Evolutionary conservation across 2,888 invertebrate species (phyloP).

Genomic region (Lasioglossum morio): DNA sequence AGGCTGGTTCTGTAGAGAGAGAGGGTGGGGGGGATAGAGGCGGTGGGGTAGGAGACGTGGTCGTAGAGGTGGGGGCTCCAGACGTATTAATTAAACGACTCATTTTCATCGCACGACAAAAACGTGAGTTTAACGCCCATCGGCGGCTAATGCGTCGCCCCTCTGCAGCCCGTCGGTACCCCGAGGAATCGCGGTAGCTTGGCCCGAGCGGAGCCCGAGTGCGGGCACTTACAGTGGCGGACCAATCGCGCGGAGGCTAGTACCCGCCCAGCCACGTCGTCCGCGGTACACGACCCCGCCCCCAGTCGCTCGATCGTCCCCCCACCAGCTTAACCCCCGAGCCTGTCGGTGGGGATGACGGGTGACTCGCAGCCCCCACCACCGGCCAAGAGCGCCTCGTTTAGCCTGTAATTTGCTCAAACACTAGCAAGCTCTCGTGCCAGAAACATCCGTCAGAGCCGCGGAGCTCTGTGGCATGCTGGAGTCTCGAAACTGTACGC

Average conservation of each 20-base stretch:
- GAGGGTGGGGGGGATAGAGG: neutral
- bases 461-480: slow-evolving; percentile 46
- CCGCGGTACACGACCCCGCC: slow-evolving; percentile 49
- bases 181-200: slow-evolving; percentile 49
- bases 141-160: slow-evolving; percentile 74
- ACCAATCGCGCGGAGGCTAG: slow-evolving; percentile 70
- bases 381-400: slow-evolving; percentile 75
- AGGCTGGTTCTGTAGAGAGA: too few relatives aligned
- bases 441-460: slow-evolving; percentile 81
- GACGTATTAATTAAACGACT: slow-evolving; percentile 85
- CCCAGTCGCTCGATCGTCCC: slow-evolving; percentile 62
- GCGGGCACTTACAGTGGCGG: slow-evolving; percentile 29
- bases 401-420: slow-evolving; percentile 84
- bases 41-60: slow-evolving; percentile 48
- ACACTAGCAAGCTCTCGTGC: slow-evolving; percentile 84
- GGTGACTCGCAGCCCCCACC: slow-evolving; percentile 65
- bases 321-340: slow-evolving; percentile 26
- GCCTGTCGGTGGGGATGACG: slow-evolving; percentile 24
- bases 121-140: slow-evolving; percentile 83
- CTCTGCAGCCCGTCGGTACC: slow-evolving; percentile 59
- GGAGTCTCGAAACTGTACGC: slow-evolving; percentile 35
- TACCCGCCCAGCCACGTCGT: slow-evolving; percentile 67
- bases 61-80: slow-evolving; percentile 64
- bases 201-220: slow-evolving; percentile 35
- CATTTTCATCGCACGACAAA: slow-evolving; percentile 83